These are phyloP conservation scores for Gallinago stenura DNA, from an alignment of 2,797 vertebrate species.

Conservation along the genomic window DNA sequence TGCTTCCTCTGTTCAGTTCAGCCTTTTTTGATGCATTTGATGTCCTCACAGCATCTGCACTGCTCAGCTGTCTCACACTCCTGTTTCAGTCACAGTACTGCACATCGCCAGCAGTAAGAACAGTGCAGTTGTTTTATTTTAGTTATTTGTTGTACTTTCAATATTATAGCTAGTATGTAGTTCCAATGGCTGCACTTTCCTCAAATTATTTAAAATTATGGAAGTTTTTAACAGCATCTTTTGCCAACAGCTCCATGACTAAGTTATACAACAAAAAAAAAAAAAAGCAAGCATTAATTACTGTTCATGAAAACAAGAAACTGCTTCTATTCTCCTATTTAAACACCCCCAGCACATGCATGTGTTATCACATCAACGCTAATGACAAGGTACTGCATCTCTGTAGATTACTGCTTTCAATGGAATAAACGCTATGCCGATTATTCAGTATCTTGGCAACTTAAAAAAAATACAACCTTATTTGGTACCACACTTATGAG, in stretches of 20 bases:
- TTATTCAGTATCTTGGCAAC: background rate
- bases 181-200: background rate
- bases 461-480: background rate
- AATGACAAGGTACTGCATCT: background rate
- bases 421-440: constrained; percentile 11
- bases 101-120: background rate
- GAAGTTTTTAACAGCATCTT: background rate
- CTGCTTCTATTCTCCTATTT: background rate
- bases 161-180: background rate
- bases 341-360: background rate
- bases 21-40: background rate
- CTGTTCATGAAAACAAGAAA: background rate
- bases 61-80: background rate
- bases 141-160: background rate
- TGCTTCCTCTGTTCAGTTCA: background rate
- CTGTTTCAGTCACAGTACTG: background rate
- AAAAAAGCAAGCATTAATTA: background rate
- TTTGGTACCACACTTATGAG: background rate
- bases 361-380: background rate
- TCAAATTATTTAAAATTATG: background rate
- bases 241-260: background rate
- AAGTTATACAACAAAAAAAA: background rate
- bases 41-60: background rate
- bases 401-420: background rate
- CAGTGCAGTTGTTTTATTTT: background rate